Evolutionary conservation across 2,888 invertebrate genomes (phyloP).

Genomic region (Eristalis pertinax): DNA sequence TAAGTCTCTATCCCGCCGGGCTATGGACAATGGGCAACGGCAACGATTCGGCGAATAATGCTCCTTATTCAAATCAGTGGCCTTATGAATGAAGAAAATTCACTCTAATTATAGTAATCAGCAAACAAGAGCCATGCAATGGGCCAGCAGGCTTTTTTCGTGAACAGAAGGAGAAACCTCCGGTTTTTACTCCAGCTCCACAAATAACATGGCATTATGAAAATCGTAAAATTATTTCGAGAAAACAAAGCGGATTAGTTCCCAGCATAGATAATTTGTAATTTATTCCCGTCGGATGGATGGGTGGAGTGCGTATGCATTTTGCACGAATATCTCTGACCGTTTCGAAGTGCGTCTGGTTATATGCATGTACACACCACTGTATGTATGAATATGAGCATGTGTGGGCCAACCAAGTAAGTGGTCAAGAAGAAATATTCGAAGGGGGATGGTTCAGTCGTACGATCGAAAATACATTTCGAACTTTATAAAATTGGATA

Average conservation of each 20-base stretch:
- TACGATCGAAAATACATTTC: slow-evolving; percentile 62
- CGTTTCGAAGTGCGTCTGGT: neutral
- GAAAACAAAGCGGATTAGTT: slow-evolving; percentile 72
- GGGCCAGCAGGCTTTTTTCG: slow-evolving; percentile 34
- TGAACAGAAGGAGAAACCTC: slow-evolving; percentile 60
- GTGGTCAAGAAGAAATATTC: slow-evolving; percentile 58
- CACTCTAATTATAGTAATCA: slow-evolving; percentile 79
- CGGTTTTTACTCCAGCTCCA: slow-evolving; percentile 15
- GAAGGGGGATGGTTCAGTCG: slow-evolving; percentile 13
- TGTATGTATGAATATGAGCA: neutral
- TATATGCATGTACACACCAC: neutral
- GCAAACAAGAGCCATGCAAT: slow-evolving; percentile 68
- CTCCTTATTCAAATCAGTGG: slow-evolving; percentile 71
- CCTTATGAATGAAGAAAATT: slow-evolving; percentile 75
- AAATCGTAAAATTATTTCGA: slow-evolving; percentile 70
- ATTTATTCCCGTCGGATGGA: slow-evolving; percentile 53
- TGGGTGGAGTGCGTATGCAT: slow-evolving; percentile 26
- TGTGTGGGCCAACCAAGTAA: slow-evolving; percentile 30
- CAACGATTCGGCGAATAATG: slow-evolving; percentile 63
- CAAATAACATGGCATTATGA: slow-evolving; percentile 70
- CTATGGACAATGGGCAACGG: slow-evolving; percentile 2
- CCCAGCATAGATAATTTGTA: slow-evolving; percentile 69
- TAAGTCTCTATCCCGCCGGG: slow-evolving; percentile 7
- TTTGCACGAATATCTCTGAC: neutral
- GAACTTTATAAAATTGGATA: slow-evolving; percentile 65